phyloP scores from a whole-genome alignment of 92 coral and sea anemone genomes.

The Nematostella vectensis region DNA sequence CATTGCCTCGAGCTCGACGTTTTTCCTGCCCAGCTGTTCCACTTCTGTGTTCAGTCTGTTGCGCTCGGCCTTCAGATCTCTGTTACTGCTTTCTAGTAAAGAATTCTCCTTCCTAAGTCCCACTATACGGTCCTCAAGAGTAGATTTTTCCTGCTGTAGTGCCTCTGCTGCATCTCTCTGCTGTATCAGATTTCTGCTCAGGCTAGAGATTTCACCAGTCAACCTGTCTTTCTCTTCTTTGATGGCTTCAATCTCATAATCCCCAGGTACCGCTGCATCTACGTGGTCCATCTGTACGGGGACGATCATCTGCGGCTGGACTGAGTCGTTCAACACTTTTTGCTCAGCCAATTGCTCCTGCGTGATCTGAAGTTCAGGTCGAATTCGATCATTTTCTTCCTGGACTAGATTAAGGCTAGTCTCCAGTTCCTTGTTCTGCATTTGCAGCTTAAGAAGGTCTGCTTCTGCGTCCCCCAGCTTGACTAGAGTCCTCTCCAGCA shows the following conservation, averaged over 20 bases:
- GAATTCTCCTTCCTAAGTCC: slow-evolving; percentile 48
- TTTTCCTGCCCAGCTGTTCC: slow-evolving; percentile 54
- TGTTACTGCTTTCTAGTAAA: slow-evolving; percentile 54
- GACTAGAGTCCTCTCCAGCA: slow-evolving; percentile 50
- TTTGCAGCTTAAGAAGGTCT: slow-evolving; percentile 55
- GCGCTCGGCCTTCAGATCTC: slow-evolving; percentile 51
- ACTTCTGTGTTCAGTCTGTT: slow-evolving; percentile 69
- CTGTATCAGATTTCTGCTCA: slow-evolving; percentile 52
- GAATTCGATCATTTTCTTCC: slow-evolving; percentile 84
- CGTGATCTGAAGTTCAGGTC: slow-evolving; percentile 49
- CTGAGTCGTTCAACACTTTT: slow-evolving; percentile 31
- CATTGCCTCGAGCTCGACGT: slow-evolving; percentile 73
- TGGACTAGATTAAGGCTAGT: slow-evolving; percentile 48
- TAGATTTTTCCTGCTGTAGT: slow-evolving; percentile 58
- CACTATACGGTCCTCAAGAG: slow-evolving; percentile 40
- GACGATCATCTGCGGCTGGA: slow-evolving; percentile 33
- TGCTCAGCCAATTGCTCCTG: slow-evolving; percentile 64
- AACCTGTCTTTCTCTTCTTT: slow-evolving; percentile 80
- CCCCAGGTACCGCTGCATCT: slow-evolving; percentile 51
- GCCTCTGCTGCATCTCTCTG: slow-evolving; percentile 62
- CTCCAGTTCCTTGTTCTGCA: slow-evolving; percentile 66
- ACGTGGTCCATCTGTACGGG: slow-evolving; percentile 27
- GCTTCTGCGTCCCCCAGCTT: slow-evolving; percentile 64
- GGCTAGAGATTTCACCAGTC: slow-evolving; percentile 58
- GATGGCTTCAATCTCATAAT: slow-evolving; percentile 58